These are phyloP conservation scores for Drosophila multiciliata DNA, from an alignment of 2,888 invertebrate species.

Conservation along the genomic window DNA sequence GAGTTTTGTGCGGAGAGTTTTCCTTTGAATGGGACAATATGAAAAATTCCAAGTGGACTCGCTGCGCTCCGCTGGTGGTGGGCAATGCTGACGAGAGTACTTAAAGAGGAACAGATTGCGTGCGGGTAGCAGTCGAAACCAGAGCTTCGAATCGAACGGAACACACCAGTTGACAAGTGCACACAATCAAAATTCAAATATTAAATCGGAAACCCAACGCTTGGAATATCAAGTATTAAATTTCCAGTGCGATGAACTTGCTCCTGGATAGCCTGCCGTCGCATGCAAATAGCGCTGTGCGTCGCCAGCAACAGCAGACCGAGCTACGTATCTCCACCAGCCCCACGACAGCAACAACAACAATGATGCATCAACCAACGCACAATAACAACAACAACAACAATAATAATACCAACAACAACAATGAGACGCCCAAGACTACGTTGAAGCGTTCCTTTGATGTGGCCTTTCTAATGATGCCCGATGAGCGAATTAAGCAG, in stretches of 20 bases:
- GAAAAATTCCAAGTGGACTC: slow-evolving; percentile 79
- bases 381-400: slow-evolving; percentile 71
- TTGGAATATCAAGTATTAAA: slow-evolving; percentile 16
- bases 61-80: slow-evolving; percentile 42
- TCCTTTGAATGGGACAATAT: slow-evolving; percentile 84
- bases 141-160: slow-evolving; percentile 79
- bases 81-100: slow-evolving; percentile 76
- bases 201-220: slow-evolving; percentile 3
- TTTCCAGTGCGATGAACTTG: slow-evolving; percentile 85
- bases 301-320: slow-evolving; percentile 52
- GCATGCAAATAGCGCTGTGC: slow-evolving; percentile 63
- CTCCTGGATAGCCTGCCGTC: slow-evolving; percentile 88
- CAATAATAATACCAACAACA: slow-evolving; percentile 78
- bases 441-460: slow-evolving; percentile 93
- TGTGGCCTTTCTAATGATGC: slow-evolving; percentile 95
- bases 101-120: slow-evolving; percentile 85
- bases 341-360: slow-evolving; percentile 34
- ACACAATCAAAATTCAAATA: not conserved
- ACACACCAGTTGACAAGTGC: slow-evolving; percentile 19
- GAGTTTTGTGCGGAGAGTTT: slow-evolving; percentile 65
- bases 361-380: slow-evolving; percentile 51
- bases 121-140: slow-evolving; percentile 83
- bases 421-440: slow-evolving; percentile 74
- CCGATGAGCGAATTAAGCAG: slow-evolving; percentile 91
- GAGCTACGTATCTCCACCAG: slow-evolving; percentile 66